Evolutionary conservation across 2,113 vertebrate genomes (phyloP).

Genomic region (Menura novaehollandiae): DNA sequence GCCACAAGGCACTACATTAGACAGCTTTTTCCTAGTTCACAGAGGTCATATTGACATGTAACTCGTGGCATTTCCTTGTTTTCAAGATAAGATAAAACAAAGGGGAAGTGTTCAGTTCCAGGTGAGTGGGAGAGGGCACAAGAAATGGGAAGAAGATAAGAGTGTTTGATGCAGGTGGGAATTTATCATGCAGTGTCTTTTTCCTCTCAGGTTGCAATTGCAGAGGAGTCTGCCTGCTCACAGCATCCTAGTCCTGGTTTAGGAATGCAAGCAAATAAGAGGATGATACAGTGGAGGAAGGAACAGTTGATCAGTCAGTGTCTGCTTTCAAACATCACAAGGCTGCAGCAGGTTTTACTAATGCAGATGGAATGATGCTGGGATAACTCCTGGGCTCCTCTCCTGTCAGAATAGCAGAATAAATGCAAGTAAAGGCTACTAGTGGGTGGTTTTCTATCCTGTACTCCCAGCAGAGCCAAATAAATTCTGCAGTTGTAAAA

Average conservation of each 20-base stretch:
- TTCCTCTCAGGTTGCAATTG: conserved; percentile 20
- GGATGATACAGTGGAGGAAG: neutral
- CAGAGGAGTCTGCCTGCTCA: neutral
- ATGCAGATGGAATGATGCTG: neutral
- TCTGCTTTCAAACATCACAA: neutral
- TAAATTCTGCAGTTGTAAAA: neutral
- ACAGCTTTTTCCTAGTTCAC: conserved; percentile 71
- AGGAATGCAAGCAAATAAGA: neutral
- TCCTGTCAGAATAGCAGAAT: neutral
- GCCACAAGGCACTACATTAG: conserved; percentile 49
- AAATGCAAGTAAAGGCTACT: neutral
- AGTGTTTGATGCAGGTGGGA: conserved; percentile 71
- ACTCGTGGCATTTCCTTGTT: conserved; percentile 78
- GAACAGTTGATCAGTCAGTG: neutral
- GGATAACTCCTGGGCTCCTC: neutral
- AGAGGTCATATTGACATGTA: conserved; percentile 82
- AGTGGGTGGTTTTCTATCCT: neutral
- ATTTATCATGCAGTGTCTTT: conserved; percentile 40
- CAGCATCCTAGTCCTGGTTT: neutral
- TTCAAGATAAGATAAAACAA: conserved; percentile 77
- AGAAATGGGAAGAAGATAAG: conserved; percentile 73
- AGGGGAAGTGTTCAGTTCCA: conserved; percentile 81
- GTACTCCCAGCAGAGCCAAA: neutral
- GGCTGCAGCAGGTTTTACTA: neutral
- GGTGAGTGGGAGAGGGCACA: conserved; percentile 72